Evolutionary conservation across 64 coral and sea anemone genomes (phyloP), one percentile per base, ranked within the genome.

Genomic region (Catalaphyllia jardinei): DNA sequence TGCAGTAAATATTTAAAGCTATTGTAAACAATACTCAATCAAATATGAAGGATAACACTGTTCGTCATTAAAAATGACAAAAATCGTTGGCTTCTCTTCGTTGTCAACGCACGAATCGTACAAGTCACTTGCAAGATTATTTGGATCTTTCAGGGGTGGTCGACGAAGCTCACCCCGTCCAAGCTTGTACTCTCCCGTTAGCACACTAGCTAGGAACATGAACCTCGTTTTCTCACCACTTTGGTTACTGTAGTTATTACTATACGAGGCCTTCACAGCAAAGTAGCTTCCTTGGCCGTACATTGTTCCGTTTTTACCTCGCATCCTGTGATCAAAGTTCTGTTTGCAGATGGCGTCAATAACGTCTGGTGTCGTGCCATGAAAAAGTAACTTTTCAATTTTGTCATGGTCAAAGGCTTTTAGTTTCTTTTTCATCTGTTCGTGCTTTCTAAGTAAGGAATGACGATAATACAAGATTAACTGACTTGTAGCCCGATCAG

Each of bases 61-160:
- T 54, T 88, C 86, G 42, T 93, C 78, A 55, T 96, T 82, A 93
- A 92, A 92, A 17, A 89, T 74, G 29, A 96, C 94, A 93, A 89
- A 92, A 16, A 96, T 57, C 42, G 42, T 14, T 0, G 94, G 94
- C 22, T 29, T 60, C 2, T 89, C 17, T n/a, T 89, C 69, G 52
- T 86, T 75, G 18, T 96, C 94, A 24, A 96, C 94, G 81, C 94
- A 92, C 3, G 94, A 96, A 42, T 93, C 91, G 67, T 61, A 93
- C 63, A 72, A 29, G 27, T 79, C 94, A 74, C 88, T 90, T n/a
- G 54, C 50, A 62, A 67, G 89, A 55, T 80, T 60, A 64, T 60
- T 67, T 5, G 80, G 22, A 62, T 72, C 91, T 87, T 90, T 87
- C 9, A 33, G 31, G 4, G 91, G 80, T 0, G 87, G 73, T 51